A percentile compares a stretch with the other conserved stretches of the same genome.
phyloP scores from a whole-genome alignment of 2,113 vertebrate species.

The Dipodomys merriami region DNA sequence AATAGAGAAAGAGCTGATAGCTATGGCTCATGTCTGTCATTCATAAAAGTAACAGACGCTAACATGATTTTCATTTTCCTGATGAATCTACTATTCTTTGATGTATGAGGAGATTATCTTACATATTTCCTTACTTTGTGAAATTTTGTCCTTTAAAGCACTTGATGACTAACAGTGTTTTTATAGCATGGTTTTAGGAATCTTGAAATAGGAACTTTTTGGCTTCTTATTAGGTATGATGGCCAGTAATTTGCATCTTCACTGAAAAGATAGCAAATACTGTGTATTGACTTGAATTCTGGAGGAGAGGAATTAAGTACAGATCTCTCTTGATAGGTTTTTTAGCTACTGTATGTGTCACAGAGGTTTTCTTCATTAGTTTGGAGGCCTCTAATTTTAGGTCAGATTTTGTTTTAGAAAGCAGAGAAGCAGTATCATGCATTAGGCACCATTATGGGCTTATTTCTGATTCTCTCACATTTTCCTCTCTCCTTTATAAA shows the following conservation, averaged over 20 bases:
- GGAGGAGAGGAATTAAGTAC: slow-evolving; percentile 1
- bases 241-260: neutral
- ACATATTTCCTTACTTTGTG: slow-evolving; percentile 27
- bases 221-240: slow-evolving; percentile 6
- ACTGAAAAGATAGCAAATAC: slow-evolving; percentile 9
- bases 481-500: neutral
- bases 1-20: neutral
- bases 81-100: neutral
- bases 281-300: neutral
- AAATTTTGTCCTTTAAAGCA: slow-evolving; percentile 20
- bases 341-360: neutral
- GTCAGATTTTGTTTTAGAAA: neutral
- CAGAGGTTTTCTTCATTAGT: neutral
- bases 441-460: neutral
- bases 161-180: slow-evolving; percentile 24
- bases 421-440: neutral
- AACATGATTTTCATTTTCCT: slow-evolving; percentile 50
- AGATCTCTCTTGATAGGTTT: neutral
- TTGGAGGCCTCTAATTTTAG: neutral
- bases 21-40: neutral
- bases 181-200: neutral
- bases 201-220: slow-evolving; percentile 16
- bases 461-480: neutral
- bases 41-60: slow-evolving; percentile 1
- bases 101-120: slow-evolving; percentile 10